Base-by-base conservation (phyloP, 2,797 vertebrate species). In the Harpagifer antarcticus region DNA sequence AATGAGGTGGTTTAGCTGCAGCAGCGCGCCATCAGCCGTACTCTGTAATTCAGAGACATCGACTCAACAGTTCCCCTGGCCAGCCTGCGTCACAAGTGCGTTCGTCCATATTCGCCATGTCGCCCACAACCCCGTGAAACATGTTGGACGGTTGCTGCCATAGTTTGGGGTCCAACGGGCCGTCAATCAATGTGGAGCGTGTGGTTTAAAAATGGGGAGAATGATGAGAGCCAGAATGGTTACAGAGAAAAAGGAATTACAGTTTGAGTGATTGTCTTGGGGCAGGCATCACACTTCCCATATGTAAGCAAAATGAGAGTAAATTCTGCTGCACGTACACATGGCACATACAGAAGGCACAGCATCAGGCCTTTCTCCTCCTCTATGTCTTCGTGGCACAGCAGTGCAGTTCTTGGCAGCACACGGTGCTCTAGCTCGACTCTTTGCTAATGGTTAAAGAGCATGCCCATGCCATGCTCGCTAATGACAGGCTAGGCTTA, bases 11-110 rank as follows among this genome's bases (percentile, higher is more conserved):
- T 93, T 91, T 81, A 76, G 86, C 84, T 79, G 78, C 83, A 84
- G 89, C 89, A 90, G 87, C 74, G 72, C 67, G 82, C 82, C 83
- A 87, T 82, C 79, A 87, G 86, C 82, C 82, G 58, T 84, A 91
- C 89, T 88, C 91, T 93, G 87, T 94, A 94, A 94, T 94, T 93
- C 92, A 69, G 86, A 90, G 79, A 85, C 89, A 92, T 83, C 79
- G 79, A 90, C 84, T 90, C 86, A 78, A 86, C 84, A 81, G 86
- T 88, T 93, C 85, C 78, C 81, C 86, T 53, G 85, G 91, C 93
- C 93, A 92, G 92, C 78, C 88, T 93, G 92, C 94, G 93, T 95
- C 93, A 94, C 88, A 78, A 90, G 68, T 91, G 88, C 89, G 89
- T 89, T 90, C 67, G 72, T 91, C 82, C 80, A 20, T 70, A 77